A percentile compares a stretch with the other conserved stretches of the same genome.
Evolutionary conservation across 2,113 vertebrate species (phyloP).

Genomic region (Coracopsis vasa): DNA sequence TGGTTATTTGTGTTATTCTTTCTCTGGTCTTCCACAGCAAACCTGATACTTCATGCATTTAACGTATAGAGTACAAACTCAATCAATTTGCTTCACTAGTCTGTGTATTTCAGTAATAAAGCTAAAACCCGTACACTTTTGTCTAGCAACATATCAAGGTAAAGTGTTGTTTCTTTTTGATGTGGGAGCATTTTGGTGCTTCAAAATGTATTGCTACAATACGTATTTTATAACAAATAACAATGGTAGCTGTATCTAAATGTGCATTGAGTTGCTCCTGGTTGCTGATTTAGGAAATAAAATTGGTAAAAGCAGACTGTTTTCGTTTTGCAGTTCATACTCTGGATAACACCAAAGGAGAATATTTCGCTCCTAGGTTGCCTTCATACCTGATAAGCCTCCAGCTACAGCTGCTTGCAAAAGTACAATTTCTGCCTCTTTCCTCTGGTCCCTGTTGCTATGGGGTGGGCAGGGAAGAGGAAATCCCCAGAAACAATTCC

Average conservation of each 20-base stretch:
- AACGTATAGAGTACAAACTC: neutral
- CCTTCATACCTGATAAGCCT: neutral
- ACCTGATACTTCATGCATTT: neutral
- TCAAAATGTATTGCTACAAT: neutral
- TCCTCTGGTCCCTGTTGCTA: neutral
- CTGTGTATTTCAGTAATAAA: neutral
- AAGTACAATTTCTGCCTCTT: neutral
- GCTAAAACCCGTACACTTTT: neutral
- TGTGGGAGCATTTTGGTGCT: neutral
- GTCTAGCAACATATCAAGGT: neutral
- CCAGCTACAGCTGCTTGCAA: neutral
- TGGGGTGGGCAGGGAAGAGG: neutral
- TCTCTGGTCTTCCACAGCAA: neutral
- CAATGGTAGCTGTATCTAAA: neutral
- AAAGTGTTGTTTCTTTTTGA: neutral
- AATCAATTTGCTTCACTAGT: neutral
- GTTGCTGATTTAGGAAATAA: neutral
- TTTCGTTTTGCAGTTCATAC: neutral
- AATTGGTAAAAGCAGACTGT: neutral
- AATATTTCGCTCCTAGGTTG: neutral
- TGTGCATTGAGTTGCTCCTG: neutral
- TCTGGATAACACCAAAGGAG: fast-evolving
- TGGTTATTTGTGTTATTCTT: neutral
- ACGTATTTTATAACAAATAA: neutral
- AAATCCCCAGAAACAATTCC: neutral